Conservation (phyloP, 2,888 invertebrate genomes). For the Omphaloscelis lunosa region DNA sequence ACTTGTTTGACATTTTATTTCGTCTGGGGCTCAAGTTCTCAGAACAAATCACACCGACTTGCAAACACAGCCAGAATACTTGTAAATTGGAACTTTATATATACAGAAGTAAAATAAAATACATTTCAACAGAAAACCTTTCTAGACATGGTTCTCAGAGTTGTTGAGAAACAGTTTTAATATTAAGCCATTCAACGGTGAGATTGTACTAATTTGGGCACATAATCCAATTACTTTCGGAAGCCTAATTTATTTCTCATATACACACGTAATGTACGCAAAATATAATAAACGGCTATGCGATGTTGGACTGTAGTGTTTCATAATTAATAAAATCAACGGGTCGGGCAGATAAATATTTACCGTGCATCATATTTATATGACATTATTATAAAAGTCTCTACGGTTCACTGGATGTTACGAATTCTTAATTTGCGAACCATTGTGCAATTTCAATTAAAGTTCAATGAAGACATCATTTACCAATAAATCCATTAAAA, state of each 20-base stretch:
- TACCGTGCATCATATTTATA: constrained; percentile 63
- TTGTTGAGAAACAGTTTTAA: constrained; percentile 19
- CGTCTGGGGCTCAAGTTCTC: constrained; percentile 65
- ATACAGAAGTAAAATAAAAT: constrained; percentile 10
- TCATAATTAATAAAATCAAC: constrained; percentile 69
- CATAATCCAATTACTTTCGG: constrained; percentile 17
- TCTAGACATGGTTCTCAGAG: background rate
- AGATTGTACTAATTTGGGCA: background rate
- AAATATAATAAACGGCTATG: constrained; percentile 26
- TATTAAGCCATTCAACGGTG: background rate
- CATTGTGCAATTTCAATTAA: constrained; percentile 76
- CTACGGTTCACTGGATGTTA: constrained; percentile 70
- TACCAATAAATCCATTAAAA: constrained; percentile 74
- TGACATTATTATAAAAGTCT: constrained; percentile 71
- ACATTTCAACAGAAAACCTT: constrained; percentile 9
- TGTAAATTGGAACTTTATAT: constrained; percentile 9
- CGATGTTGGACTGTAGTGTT: constrained; percentile 56
- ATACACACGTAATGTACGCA: constrained; percentile 18
- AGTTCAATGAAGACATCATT: constrained; percentile 77
- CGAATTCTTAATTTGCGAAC: constrained; percentile 72
- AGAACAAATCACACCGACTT: constrained; percentile 63
- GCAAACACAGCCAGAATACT: constrained; percentile 58
- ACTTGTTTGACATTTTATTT: constrained; percentile 72
- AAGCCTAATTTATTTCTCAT: constrained; percentile 9
- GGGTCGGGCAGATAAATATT: constrained; percentile 66